These are phyloP conservation scores for Sycophila sp. DNA, from an alignment of 1,140 invertebrate species.

Conservation along the genomic window DNA sequence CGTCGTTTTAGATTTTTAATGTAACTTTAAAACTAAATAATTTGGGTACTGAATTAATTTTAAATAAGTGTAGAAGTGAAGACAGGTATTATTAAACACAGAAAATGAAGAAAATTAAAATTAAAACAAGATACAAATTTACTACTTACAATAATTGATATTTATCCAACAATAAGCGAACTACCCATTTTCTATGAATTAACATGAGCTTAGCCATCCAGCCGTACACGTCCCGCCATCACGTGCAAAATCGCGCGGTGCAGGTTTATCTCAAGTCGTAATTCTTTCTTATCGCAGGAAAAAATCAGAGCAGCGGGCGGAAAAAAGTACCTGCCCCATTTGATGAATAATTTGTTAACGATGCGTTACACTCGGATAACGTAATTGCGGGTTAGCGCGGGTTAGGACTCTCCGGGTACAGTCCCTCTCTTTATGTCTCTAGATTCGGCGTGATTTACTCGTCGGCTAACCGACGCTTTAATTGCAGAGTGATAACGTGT, in stretches of 20 bases:
- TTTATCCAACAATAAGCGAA: too few species aligned
- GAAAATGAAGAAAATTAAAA: too few species aligned
- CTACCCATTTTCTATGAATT: too few species aligned
- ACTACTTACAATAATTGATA: too few species aligned
- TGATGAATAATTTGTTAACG: constrained; percentile 56
- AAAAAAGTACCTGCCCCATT: background rate
- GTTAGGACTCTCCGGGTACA: background rate
- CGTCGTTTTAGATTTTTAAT: too few species aligned
- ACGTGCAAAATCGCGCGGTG: constrained; percentile 16
- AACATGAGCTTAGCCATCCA: too few species aligned
- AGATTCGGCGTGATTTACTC: constrained; percentile 49
- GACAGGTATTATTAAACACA: too few species aligned
- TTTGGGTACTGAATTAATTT: too few species aligned
- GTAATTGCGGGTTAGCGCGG: constrained; percentile 48
- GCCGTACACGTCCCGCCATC: too few species aligned
- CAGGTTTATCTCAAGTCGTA: constrained; percentile 34
- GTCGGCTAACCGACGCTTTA: constrained; percentile 46
- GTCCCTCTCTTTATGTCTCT: background rate
- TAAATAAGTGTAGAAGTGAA: too few species aligned
- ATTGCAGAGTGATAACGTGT: constrained; percentile 54
- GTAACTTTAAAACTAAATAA: too few species aligned
- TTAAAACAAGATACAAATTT: too few species aligned
- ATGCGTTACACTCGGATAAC: constrained; percentile 49
- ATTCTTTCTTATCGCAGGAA: constrained; percentile 38
- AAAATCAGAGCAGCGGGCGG: background rate